Conservation (phyloP, 2,113 vertebrate genomes). For the Lethenteron reissneri region DNA sequence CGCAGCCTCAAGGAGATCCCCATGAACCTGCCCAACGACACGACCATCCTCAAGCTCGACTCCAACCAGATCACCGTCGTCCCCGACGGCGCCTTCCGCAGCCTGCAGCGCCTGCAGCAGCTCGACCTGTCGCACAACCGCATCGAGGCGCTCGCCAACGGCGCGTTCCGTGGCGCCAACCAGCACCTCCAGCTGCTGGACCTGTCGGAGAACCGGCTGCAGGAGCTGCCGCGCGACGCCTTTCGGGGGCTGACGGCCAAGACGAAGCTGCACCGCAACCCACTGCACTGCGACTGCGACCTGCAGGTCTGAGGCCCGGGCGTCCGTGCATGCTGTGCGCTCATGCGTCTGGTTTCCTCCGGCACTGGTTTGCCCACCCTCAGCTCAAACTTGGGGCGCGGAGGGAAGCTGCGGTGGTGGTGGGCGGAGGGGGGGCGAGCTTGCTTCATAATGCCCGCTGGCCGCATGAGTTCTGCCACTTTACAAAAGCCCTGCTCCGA, state of each 20-base stretch:
- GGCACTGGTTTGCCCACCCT: no score
- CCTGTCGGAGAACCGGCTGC: slow-evolving; percentile 65
- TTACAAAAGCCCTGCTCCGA: no score
- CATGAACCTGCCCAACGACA: slow-evolving; percentile 67
- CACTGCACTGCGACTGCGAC: slow-evolving; percentile 75
- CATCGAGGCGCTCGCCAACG: slow-evolving; percentile 40
- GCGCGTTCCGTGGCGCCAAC: slow-evolving; percentile 50
- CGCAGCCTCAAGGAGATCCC: slow-evolving; percentile 54
- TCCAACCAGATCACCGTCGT: slow-evolving; percentile 55
- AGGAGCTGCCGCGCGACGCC: slow-evolving; percentile 39
- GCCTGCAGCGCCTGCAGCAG: slow-evolving; percentile 49
- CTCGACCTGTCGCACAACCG: slow-evolving; percentile 77
- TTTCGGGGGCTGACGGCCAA: slow-evolving; percentile 48
- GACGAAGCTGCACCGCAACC: slow-evolving; percentile 75
- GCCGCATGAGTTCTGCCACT: no score
- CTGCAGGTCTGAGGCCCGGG: slow-evolving; percentile 27
- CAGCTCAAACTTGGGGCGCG: no score
- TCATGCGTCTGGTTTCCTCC: no score
- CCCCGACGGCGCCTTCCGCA: slow-evolving; percentile 48
- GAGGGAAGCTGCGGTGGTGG: no score
- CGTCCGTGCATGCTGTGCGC: no score
- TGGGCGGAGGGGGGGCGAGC: no score
- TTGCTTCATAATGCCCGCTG: no score
- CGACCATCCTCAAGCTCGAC: slow-evolving; percentile 64
- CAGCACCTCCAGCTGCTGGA: slow-evolving; percentile 47